A percentile compares a stretch with the other conserved stretches of the same genome.
These are phyloP conservation scores for Julus scanicus DNA, from an alignment of 2,888 invertebrate genomes.

Conservation along the genomic window DNA sequence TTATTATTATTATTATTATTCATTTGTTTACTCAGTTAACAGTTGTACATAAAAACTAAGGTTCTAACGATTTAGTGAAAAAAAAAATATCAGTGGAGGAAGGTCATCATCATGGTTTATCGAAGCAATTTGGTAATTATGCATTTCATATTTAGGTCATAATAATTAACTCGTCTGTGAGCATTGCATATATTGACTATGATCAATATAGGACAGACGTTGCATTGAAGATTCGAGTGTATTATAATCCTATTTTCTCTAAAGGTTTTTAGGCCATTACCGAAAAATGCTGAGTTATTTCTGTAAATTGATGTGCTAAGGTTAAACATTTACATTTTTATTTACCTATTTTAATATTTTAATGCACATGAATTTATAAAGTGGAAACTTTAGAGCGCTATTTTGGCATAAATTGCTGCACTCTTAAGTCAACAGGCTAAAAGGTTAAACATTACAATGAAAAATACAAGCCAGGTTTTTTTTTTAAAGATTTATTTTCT, in stretches of 20 bases:
- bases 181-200: constrained; percentile 27
- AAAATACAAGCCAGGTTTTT: neutral
- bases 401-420: constrained; percentile 14
- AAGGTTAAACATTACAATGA: constrained; percentile 6
- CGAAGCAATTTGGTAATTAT: constrained; percentile 16
- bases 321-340: constrained; percentile 6
- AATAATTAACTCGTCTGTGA: constrained; percentile 39
- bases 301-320: constrained; percentile 7
- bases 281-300: neutral
- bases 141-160: constrained; percentile 21
- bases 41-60: too few relatives aligned
- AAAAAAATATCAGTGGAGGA: neutral
- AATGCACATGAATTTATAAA: constrained; percentile 16
- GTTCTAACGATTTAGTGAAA: too few relatives aligned
- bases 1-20: neutral
- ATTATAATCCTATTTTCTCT: neutral
- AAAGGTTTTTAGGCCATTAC: neutral
- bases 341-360: neutral
- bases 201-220: neutral
- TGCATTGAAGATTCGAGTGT: neutral
- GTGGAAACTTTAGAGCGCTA: neutral
- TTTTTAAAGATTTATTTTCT: neutral
- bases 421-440: neutral
- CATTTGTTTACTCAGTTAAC: neutral
- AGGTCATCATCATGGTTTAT: constrained; percentile 18